These are phyloP conservation scores for Geothlypis trichas DNA, from an alignment of 2,113 vertebrate species.

Conservation along the genomic window DNA sequence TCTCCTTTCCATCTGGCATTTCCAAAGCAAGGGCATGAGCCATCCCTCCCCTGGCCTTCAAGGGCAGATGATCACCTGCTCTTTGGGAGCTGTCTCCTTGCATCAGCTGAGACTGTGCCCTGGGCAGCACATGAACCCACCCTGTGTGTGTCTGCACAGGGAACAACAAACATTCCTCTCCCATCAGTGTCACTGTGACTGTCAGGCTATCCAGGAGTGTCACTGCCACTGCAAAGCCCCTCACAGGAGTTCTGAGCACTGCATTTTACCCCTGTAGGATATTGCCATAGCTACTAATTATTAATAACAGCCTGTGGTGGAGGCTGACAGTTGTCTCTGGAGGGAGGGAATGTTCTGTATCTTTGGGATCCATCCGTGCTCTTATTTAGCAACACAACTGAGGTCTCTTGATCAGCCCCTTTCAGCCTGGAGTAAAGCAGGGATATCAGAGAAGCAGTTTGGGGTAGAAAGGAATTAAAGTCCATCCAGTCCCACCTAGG, in stretches of 20 bases:
- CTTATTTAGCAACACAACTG: neutral
- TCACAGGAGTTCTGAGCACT: neutral
- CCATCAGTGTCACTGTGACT: neutral
- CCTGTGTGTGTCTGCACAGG: neutral
- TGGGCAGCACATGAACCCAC: neutral
- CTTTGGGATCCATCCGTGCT: neutral
- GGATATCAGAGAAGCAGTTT: neutral
- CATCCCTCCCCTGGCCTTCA: neutral
- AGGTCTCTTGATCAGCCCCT: neutral
- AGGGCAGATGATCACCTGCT: neutral
- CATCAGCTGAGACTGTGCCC: neutral
- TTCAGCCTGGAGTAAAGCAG: neutral
- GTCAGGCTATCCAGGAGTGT: neutral
- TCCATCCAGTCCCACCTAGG: neutral
- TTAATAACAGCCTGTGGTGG: neutral
- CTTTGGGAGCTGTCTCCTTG: neutral
- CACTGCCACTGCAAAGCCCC: neutral
- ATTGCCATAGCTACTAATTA: neutral
- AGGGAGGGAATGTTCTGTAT: neutral
- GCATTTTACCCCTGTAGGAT: neutral
- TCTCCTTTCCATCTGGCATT: neutral
- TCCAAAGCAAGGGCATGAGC: neutral
- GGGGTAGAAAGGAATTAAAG: neutral
- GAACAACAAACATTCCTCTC: neutral
- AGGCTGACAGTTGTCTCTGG: neutral